Evolutionary conservation across 2,797 vertebrate genomes (phyloP), one percentile per base, ranked within the genome.

Genomic region (Rachycentron canadum): DNA sequence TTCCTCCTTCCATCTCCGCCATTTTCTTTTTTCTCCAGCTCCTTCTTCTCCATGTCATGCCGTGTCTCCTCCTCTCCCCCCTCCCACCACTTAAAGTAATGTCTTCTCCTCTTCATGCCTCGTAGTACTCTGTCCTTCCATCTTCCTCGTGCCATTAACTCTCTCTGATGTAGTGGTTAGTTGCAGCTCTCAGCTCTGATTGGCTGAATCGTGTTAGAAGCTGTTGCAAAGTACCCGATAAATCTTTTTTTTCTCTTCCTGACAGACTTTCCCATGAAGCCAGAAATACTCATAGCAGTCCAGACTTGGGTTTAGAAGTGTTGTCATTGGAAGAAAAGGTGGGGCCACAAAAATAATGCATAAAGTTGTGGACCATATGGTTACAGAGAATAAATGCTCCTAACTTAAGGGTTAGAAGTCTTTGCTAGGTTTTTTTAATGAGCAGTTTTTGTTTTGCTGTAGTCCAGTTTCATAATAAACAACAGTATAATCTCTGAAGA

Each of bases 91-190:
- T 73, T 69, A 68, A 74, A 71, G 52, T 81, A 74, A 81, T 74
- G 77, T 63, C 64, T 65, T 78, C 68, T 65, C 66, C 69, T 88
- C 81, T 75, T 61, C 75, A 79, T 83, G 86, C 79, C 74, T 85
- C 63, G 19, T 41, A n/a, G 36, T 73, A 4, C 74, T 62, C 38
- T 0, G 16, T 80, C 60, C 78, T 40, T 88, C 84, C 82, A 81
- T 92, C 90, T 83, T 87, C 86, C 72, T 28, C 65, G 64, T 87
- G 73, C 62, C 89, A 89, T 91, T 86, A 87, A 72, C 67, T 75
- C 70, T 38, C 86, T 70, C 70, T 85, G 82, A 86, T 89, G 60
- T 63, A 70, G 69, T 38, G 75, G 71, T 82, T 79, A 65, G 86
- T 73, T 45, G 62, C 7, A 45, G 60, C 73, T 79, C 87, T 85